Conservation (phyloP, 2,888 invertebrate species). For the Trissonchulus latispiculum region DNA sequence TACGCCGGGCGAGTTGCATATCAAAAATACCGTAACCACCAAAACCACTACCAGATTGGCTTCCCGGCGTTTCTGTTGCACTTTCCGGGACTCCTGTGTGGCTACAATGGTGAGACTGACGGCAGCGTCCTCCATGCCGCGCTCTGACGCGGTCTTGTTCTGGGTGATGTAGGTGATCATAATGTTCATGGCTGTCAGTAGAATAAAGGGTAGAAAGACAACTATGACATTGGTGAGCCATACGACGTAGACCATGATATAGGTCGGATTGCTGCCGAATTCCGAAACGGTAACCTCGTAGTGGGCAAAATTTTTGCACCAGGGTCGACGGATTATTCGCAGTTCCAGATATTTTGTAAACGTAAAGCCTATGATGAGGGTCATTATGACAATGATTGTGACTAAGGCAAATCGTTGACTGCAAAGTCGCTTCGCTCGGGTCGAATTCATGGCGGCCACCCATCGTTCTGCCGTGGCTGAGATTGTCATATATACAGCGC, state of each 20-base stretch:
- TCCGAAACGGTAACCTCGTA: background rate
- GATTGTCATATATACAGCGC: constrained; percentile 27
- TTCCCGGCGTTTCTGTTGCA: constrained; percentile 13
- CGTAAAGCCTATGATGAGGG: constrained; percentile 38
- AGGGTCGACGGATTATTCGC: constrained; percentile 26
- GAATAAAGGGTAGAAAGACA: constrained; percentile 80
- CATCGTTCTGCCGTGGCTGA: constrained; percentile 39
- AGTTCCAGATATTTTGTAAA: constrained; percentile 39
- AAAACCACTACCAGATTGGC: constrained; percentile 15
- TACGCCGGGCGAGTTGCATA: constrained; percentile 19
- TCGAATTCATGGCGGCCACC: constrained; percentile 35
- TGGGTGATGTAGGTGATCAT: constrained; percentile 66
- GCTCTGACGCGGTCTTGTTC: background rate
- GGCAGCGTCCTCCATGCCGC: background rate
- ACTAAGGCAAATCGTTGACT: background rate
- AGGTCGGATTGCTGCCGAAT: background rate
- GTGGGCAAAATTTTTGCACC: constrained; percentile 5
- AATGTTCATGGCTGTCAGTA: constrained; percentile 52
- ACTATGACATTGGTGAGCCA: constrained; percentile 88
- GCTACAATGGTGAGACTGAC: background rate
- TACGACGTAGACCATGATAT: constrained; percentile 63
- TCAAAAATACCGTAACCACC: constrained; percentile 15
- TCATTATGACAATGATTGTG: constrained; percentile 35
- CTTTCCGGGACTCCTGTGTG: background rate
- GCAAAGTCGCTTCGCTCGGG: background rate